Evolutionary conservation across 1,140 invertebrate genomes (phyloP), one percentile per base, ranked within the genome.

Genomic region (Heliothis subflexa): DNA sequence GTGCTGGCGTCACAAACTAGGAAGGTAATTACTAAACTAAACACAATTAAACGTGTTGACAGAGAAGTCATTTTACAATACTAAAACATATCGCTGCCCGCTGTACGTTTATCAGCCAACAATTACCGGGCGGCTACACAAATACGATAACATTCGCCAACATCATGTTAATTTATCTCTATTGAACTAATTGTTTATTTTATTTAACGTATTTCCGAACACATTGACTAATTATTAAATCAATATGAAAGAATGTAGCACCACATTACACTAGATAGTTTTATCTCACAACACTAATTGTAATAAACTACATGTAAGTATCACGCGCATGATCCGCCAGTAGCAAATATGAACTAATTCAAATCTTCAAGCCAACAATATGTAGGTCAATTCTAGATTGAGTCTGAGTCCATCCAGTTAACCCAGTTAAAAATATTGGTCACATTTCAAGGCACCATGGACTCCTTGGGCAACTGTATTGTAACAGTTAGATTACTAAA

Each of bases 1-100:
- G 83, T 76, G 33, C 83, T 74, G 61, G 82, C 72, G 18, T 81
- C 85, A 71, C 80, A 78, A 33, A 87, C 10, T 57, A 89, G 62
- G 77, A 88, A 85, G 83, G 86, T 82, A 72, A 88, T 74, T 78
- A 90, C 82, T 83, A 89, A 79, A 86, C 84, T 78, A 71, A 91
- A 71, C 83, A 89, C 83, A 80, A 93, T 78, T 85, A 90, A 81
- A 82, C 88, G 86, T 74, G 82, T 83, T 79, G 86, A 85, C 83
- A 88, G 80, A 86, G 83, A 85, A 85, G 84, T 84, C 91, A 93
- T 93, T 89, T 88, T 92, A 85, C 83, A 71, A 82, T 79, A 70
- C 70, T 74, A 75, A 57, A 78, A 82, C 66, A 82, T 73, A 66
- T 77, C n/a, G 18, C 13, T 78, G 80, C 52, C 59, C 68, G 71